Base-by-base conservation (phyloP, 2,797 vertebrate species). In the Mormyrus hasselquistii region DNA sequence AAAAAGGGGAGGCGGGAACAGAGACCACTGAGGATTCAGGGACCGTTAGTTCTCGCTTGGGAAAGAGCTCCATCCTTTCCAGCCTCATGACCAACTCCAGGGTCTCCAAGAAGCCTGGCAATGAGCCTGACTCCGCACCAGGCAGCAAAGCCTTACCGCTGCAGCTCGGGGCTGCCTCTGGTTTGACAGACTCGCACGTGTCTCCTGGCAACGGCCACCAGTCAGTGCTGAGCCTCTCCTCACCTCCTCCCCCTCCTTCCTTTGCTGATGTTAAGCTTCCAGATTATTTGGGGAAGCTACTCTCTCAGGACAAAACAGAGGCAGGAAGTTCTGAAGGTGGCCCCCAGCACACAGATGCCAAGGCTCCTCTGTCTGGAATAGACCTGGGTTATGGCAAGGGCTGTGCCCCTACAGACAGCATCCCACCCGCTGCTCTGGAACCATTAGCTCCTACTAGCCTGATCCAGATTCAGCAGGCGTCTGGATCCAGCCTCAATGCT, bases 61-160 rank as follows among this genome's bases (percentile, higher is more conserved):
- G 95, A 91, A 97, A 97, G 93, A 98, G 98, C 65, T 95, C 98
- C 0, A 97, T 99, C 87, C 97, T 99, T 90, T 97, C 97, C 19
- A 96, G 94, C 91, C 93, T 99, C 50, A 92, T 97, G 55, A 96
- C 93, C 10, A 91, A 94, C 19, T 90, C 95, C 38, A 94, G 89
- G 0, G 88, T 88, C 9, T 89, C 90, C 90, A 93, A 93, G 89
- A 96, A 90, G 88, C 49, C 1, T 85, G 41, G 90, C 90, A 88
- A 90, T 89, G 93, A 94, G 91, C 59, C 83, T 55, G n/a, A 90
- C 38, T 29, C 90, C 34, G 41, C 89, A 79, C 76, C 89, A 87
- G 92, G 91, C 52, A 89, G 49, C 57, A 65, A 73, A 4, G 87
- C 49, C 9, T 89, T 90, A 9, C 90, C 92, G 1, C 47, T 52